These are phyloP conservation scores for Scyliorhinus canicula DNA, from an alignment of 2,797 vertebrate genomes.

Conservation along the genomic window DNA sequence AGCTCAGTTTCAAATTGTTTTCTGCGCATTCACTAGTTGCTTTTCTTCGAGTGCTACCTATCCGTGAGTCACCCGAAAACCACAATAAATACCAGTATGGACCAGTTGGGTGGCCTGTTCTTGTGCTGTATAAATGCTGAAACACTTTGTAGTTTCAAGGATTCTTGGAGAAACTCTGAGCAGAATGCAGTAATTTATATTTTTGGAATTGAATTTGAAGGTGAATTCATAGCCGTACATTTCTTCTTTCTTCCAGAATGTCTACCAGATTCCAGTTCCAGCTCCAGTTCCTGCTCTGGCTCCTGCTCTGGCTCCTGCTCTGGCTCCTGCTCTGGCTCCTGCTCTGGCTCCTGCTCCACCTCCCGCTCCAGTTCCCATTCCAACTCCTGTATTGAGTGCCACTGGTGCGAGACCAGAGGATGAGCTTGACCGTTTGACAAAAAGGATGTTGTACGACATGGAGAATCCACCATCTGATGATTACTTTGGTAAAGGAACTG, in stretches of 20 bases:
- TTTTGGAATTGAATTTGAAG: not conserved
- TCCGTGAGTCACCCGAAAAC: too few relatives aligned
- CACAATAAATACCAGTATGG: too few relatives aligned
- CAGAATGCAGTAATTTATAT: slow-evolving; percentile 29
- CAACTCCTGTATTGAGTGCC: slow-evolving; percentile 44
- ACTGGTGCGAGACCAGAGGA: slow-evolving; percentile 78
- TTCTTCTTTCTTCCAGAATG: slow-evolving; percentile 57
- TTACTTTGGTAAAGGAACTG: slow-evolving; percentile 79
- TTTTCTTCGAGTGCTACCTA: too few relatives aligned
- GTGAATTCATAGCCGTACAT: slow-evolving; percentile 39
- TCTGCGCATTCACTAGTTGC: too few relatives aligned
- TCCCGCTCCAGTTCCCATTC: slow-evolving; percentile 22
- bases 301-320: slow-evolving; percentile 18
- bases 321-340: slow-evolving; percentile 26
- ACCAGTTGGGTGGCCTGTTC: too few relatives aligned
- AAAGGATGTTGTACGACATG: slow-evolving; percentile 98
- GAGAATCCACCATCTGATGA: slow-evolving; percentile 90
- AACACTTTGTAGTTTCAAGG: slow-evolving; percentile 43
- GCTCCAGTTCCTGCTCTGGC: not conserved
- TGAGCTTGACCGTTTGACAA: slow-evolving; percentile 91
- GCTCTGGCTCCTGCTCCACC: not conserved
- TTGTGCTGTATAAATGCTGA: slow-evolving; percentile 1
- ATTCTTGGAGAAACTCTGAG: slow-evolving; percentile 44
- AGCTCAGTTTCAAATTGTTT: too few relatives aligned
- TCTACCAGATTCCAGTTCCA: slow-evolving; percentile 44